Percentiles rank a stretch among this genome's conserved stretches.
phyloP scores from a whole-genome alignment of 1,140 invertebrate genomes.

The Sarcophaga peregrina region DNA sequence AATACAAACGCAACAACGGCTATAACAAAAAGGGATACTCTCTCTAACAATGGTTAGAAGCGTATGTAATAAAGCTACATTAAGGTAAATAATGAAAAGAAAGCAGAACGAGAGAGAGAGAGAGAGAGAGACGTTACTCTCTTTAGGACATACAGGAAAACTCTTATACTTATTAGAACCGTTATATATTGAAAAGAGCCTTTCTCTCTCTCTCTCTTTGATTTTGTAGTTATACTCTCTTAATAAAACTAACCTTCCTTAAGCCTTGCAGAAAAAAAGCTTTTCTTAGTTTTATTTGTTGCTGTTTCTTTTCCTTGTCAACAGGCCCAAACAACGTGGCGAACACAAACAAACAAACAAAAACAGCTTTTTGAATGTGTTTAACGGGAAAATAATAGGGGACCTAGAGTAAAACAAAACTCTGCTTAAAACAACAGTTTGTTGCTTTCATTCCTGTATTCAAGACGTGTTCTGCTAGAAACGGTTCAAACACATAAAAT shows the following conservation, averaged over 20 bases:
- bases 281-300: neutral
- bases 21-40: neutral
- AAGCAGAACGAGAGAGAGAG: too few species aligned
- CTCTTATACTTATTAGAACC: neutral
- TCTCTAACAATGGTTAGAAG: neutral
- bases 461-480: neutral
- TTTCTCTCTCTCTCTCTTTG: slow-evolving; percentile 22
- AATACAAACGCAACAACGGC: neutral
- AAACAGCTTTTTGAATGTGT: neutral
- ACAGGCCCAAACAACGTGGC: neutral
- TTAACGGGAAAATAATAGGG: slow-evolving; percentile 16
- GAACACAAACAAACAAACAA: neutral
- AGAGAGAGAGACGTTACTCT: neutral
- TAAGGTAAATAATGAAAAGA: neutral
- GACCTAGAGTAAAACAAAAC: slow-evolving; percentile 11
- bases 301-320: neutral
- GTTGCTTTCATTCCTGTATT: slow-evolving; percentile 33
- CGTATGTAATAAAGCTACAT: neutral
- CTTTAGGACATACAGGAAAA: neutral
- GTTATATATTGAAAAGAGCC: neutral
- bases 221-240: neutral
- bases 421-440: slow-evolving; percentile 26
- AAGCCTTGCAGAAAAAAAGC: neutral
- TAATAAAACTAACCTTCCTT: slow-evolving; percentile 35
- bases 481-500: neutral